Evolutionary conservation across 2,797 vertebrate species (phyloP).

Genomic region (Decapterus maruadsi): DNA sequence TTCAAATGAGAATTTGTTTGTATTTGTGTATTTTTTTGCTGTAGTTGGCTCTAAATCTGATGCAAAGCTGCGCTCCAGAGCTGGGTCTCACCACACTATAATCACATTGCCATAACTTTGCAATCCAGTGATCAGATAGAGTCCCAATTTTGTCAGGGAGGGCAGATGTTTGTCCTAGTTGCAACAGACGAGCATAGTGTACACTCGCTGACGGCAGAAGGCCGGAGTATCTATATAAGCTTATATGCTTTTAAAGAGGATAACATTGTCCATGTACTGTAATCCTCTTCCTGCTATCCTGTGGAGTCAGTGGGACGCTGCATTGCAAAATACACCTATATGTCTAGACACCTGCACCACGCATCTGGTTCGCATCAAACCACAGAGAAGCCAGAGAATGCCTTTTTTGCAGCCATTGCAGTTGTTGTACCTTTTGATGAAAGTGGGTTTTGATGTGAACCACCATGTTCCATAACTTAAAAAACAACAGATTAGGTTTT

Average conservation of each 20-base stretch:
- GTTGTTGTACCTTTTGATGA: background rate
- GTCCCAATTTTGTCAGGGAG: slow-evolving; percentile 34
- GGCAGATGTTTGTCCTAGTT: slow-evolving; percentile 67
- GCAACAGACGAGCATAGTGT: slow-evolving; percentile 22
- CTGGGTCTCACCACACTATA: slow-evolving; percentile 26
- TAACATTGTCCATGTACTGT: slow-evolving; percentile 43
- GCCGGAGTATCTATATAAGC: slow-evolving; percentile 46
- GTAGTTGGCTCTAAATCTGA: slow-evolving; percentile 18
- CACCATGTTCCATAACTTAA: background rate
- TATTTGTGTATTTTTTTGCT: background rate
- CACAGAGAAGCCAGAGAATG: background rate
- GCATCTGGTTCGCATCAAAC: slow-evolving; percentile 9
- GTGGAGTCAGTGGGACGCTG: slow-evolving; percentile 15
- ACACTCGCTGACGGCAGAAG: slow-evolving; percentile 19
- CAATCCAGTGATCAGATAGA: slow-evolving; percentile 48
- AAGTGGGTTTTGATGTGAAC: background rate
- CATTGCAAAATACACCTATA: slow-evolving; percentile 15
- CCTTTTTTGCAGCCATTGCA: background rate
- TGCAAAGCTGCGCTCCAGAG: slow-evolving; percentile 15
- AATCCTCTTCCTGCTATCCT: slow-evolving; percentile 38
- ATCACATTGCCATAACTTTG: slow-evolving; percentile 33
- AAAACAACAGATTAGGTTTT: background rate
- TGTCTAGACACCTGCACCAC: slow-evolving; percentile 5
- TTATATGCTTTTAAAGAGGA: slow-evolving; percentile 58
- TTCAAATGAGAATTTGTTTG: background rate